Evolutionary conservation across 2,888 invertebrate species (phyloP), one percentile per base, ranked within the genome.

Genomic region (Stomorhina lunata): DNA sequence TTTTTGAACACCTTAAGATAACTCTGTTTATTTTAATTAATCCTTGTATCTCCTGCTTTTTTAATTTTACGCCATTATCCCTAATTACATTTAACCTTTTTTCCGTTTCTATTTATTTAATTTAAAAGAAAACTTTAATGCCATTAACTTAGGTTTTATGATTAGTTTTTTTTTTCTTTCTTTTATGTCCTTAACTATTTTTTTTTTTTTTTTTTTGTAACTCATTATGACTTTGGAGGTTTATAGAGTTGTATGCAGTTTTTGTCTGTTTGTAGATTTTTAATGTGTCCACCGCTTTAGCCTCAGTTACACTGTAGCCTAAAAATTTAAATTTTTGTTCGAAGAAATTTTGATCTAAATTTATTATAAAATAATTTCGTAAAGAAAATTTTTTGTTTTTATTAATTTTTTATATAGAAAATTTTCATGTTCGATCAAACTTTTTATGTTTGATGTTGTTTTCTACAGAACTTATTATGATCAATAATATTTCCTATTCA

Each of bases 81-180:
- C n/a, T 15, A 12, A 6, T 43, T 45, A 29, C 25, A 9, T 32
- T 55, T 32, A 17, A 9, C 17, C 1, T 15, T 43, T 25, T 45
- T 29, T 43, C 12, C 29, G 4, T 63, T 45, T 27, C 15, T 9
- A 63, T 32, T 63, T 63, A 45, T 63, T 63, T 63, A 63, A 45
- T 63, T 63, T 63, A 43, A 45, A 63, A 45, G 25, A 43, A 45
- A 63, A 63, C 45, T 63, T 45, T 43, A 45, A 43, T 45, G 63
- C 45, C 45, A 27, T 63, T 63, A 15, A 63, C 45, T 45, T 29
- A 63, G 45, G 63, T 63, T 63, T 63, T 63, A 45, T 63, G 63
- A 63, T 63, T 63, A 63, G 43, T 63, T 63, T 61, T 40, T 37
- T 34, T 27, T 55, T 32, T 32, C 25, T 25, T 22, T 40, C 7